phyloP scores from a whole-genome alignment of 2,113 vertebrate species.

The Engraulis encrasicolus region DNA sequence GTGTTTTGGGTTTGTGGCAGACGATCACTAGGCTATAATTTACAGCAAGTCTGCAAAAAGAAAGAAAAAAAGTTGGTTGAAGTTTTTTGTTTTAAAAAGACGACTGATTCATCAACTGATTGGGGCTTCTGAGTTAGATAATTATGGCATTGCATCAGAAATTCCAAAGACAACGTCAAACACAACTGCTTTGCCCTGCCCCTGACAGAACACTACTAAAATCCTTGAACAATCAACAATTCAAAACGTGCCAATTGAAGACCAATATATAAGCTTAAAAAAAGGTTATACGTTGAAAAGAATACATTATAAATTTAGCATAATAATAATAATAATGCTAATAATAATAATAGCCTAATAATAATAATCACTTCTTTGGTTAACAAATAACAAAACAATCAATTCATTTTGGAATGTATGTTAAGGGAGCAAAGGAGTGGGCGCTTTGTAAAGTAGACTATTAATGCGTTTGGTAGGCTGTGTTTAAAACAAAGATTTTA shows the following conservation, averaged over 20 bases:
- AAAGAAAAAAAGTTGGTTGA: not conserved
- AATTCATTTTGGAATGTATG: not conserved
- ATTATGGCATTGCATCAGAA: conserved; percentile 9
- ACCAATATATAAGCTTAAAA: not conserved
- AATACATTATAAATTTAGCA: not conserved
- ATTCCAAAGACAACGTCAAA: conserved; percentile 3
- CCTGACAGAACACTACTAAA: not conserved
- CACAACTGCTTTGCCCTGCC: not conserved
- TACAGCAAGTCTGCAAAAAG: not conserved
- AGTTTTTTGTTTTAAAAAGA: not conserved
- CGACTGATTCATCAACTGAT: not conserved
- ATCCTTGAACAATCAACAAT: not conserved
- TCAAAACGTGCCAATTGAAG: not conserved
- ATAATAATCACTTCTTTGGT: not conserved
- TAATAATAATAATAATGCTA: too few relatives aligned
- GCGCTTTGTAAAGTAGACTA: conserved; percentile 16
- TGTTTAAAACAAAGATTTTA: conserved; percentile 28
- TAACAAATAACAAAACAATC: not conserved
- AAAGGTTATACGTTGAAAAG: not conserved
- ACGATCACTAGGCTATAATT: not conserved
- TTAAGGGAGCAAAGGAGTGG: too few relatives aligned
- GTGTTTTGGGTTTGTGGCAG: not conserved
- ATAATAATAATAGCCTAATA: not conserved
- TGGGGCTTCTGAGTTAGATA: not conserved
- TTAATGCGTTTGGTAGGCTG: too few relatives aligned